Conservation (phyloP, 2,797 vertebrate genomes). For the Sciaenops ocellatus region DNA sequence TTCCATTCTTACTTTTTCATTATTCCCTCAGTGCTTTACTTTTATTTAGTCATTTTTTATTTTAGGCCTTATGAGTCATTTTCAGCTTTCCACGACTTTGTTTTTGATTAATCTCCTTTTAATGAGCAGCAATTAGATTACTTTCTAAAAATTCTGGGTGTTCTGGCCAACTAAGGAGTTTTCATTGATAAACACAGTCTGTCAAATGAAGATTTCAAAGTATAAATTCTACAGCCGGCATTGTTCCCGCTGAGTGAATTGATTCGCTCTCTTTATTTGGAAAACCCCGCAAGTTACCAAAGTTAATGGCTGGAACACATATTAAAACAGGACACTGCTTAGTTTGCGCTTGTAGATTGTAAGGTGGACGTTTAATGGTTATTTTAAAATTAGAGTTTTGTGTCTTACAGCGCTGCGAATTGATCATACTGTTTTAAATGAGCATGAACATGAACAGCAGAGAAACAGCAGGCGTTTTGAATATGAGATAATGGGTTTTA, state of each 20-base stretch:
- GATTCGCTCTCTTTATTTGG: constrained; percentile 38
- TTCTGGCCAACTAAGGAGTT: constrained; percentile 12
- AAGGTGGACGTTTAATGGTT: background rate
- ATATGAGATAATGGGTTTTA: constrained; percentile 19
- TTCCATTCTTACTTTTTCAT: constrained; percentile 1
- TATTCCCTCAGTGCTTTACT: background rate
- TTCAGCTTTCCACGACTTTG: constrained; percentile 1
- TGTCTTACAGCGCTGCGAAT: background rate
- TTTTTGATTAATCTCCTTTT: constrained; percentile 27
- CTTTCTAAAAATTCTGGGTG: constrained; percentile 3
- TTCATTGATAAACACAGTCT: constrained; percentile 35
- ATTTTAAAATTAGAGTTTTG: constrained; percentile 1
- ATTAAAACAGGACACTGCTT: constrained; percentile 12
- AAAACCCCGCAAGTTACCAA: constrained; percentile 26
- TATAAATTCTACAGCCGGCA: constrained; percentile 11
- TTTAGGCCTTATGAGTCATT: constrained; percentile 16
- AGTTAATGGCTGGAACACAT: constrained; percentile 37
- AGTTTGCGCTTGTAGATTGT: background rate
- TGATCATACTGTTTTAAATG: constrained; percentile 6
- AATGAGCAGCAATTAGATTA: constrained; percentile 46
- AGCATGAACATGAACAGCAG: background rate
- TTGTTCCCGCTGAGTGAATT: constrained; percentile 38
- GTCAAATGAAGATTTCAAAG: constrained; percentile 25
- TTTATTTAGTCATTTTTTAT: constrained; percentile 6
- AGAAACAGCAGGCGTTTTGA: constrained; percentile 7